Evolutionary conservation across 2,113 vertebrate species (phyloP).

Genomic region (Varanus salvator): DNA sequence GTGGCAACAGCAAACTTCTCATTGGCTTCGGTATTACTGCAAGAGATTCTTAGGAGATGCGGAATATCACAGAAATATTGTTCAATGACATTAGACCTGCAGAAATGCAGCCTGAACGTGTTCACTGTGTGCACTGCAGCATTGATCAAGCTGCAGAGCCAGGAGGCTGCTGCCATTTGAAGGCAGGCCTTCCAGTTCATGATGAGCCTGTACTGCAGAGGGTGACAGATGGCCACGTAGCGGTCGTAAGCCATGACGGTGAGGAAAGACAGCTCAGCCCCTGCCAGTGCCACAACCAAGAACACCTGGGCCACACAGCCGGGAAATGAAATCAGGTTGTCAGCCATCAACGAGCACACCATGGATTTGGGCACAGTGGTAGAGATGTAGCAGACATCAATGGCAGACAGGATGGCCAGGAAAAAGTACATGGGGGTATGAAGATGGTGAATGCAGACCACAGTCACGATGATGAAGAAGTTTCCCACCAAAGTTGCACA

Average conservation of each 20-base stretch:
- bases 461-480: not conserved
- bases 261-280: too few relatives aligned
- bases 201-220: too few relatives aligned
- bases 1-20: not conserved
- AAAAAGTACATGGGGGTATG: not conserved
- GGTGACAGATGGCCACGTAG: too few relatives aligned
- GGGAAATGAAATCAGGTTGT: not conserved
- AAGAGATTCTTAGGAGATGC: not conserved
- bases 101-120: not conserved
- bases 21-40: not conserved
- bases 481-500: not conserved
- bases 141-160: not conserved
- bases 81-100: not conserved
- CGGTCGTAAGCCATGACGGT: too few relatives aligned
- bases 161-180: too few relatives aligned
- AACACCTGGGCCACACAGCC: not conserved
- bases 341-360: not conserved
- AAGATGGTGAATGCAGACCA: not conserved
- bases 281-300: not conserved
- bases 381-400: not conserved
- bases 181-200: too few relatives aligned
- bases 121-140: not conserved
- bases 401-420: not conserved
- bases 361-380: conserved; percentile 2
- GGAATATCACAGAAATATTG: conserved; percentile 4